Conservation (phyloP, 2,797 vertebrate genomes). For the Scolopax rusticola region DNA sequence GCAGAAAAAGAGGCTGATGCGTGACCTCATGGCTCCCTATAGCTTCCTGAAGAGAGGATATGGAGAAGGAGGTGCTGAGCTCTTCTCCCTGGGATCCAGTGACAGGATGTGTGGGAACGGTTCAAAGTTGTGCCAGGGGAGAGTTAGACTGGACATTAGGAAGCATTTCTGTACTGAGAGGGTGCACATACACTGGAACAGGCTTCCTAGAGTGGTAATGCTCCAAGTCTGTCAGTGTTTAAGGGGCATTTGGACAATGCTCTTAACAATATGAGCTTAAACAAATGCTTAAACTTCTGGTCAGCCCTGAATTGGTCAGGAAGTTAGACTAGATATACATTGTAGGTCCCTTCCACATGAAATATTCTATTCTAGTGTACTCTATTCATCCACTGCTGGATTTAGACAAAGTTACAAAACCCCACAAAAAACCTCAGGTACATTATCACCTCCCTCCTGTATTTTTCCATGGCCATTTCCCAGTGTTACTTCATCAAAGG, state of each 20-base stretch:
- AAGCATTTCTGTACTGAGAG: not conserved
- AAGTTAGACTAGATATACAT: not conserved
- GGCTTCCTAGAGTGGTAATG: not conserved
- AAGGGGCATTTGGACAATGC: not conserved
- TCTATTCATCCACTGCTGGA: not conserved
- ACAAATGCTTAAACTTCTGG: not conserved
- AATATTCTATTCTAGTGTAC: not conserved
- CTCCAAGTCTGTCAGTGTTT: not conserved
- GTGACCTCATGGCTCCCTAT: not conserved
- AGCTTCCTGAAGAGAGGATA: not conserved
- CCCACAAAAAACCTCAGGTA: not conserved
- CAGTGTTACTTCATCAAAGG: not conserved
- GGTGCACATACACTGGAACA: not conserved
- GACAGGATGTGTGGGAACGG: not conserved
- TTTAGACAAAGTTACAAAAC: not conserved
- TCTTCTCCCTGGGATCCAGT: not conserved
- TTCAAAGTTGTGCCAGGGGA: not conserved
- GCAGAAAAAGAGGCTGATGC: not conserved
- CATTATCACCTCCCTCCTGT: not conserved
- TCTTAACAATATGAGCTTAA: not conserved
- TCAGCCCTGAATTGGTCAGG: not conserved
- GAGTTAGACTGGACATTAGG: too few species aligned
- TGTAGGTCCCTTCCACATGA: not conserved
- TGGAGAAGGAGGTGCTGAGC: not conserved
- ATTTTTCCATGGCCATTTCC: not conserved